A percentile compares a stretch with the other conserved stretches of the same genome.
These are phyloP conservation scores for Melipona quadrifasciata DNA, from an alignment of 1,140 invertebrate genomes.

Conservation along the genomic window DNA sequence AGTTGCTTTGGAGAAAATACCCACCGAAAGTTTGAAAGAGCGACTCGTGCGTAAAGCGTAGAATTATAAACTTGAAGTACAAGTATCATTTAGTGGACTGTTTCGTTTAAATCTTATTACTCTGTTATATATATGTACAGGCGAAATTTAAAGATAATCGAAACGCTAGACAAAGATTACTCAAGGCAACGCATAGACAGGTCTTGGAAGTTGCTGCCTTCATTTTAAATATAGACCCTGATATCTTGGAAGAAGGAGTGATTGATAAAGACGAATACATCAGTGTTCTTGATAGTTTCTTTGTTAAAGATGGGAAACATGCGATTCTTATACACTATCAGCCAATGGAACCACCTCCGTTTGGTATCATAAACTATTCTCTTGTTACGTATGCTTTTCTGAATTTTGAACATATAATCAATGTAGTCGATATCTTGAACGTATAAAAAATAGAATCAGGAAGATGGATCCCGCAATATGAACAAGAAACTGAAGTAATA, in stretches of 20 bases:
- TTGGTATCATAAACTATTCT: slow-evolving; percentile 74
- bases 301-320: slow-evolving; percentile 78
- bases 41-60: slow-evolving; percentile 62
- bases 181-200: slow-evolving; percentile 84
- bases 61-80: not conserved
- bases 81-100: not conserved
- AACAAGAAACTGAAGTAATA: slow-evolving; percentile 76
- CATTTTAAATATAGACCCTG: slow-evolving; percentile 82
- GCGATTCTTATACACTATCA: slow-evolving; percentile 83
- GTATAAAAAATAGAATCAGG: slow-evolving; percentile 81
- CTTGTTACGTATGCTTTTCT: not conserved
- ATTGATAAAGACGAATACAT: slow-evolving; percentile 84
- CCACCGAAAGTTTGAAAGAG: slow-evolving; percentile 65
- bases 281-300: slow-evolving; percentile 82
- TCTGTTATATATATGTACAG: slow-evolving; percentile 60
- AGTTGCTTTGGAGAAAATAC: slow-evolving; percentile 58
- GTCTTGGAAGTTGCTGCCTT: slow-evolving; percentile 85
- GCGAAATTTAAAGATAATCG: slow-evolving; percentile 82
- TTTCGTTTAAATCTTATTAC: not conserved
- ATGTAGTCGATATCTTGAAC: not conserved
- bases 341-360: slow-evolving; percentile 76
- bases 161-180: slow-evolving; percentile 77
- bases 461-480: slow-evolving; percentile 75
- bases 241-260: slow-evolving; percentile 85
- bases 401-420: not conserved